phyloP scores from a whole-genome alignment of 2,888 invertebrate genomes.

The Trachelus stipa region DNA sequence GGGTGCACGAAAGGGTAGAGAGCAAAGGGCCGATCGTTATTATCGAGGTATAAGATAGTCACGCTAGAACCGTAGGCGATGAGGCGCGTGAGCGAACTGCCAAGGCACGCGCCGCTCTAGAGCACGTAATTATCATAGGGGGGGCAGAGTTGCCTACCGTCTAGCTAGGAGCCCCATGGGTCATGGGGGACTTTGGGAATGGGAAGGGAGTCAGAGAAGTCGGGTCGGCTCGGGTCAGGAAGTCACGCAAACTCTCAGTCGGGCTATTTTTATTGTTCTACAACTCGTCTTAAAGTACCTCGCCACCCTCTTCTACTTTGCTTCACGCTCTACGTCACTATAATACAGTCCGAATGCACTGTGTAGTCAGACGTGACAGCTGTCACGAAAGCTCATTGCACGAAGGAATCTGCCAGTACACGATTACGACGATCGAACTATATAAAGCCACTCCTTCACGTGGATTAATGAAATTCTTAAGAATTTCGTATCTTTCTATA shows the following conservation, averaged over 20 bases:
- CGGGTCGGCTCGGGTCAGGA: slow-evolving; percentile 48
- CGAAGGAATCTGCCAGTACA: not conserved
- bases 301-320: slow-evolving; percentile 6
- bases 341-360: not conserved
- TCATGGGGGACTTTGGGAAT: slow-evolving; percentile 16
- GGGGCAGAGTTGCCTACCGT: slow-evolving; percentile 11
- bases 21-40: slow-evolving; percentile 40
- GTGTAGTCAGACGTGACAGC: not conserved
- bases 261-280: slow-evolving; percentile 44
- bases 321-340: slow-evolving; percentile 14
- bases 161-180: slow-evolving; percentile 5
- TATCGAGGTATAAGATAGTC: slow-evolving; percentile 55
- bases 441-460: not conserved
- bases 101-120: slow-evolving; percentile 58
- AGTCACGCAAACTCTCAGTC: slow-evolving; percentile 56
- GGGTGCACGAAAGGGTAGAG: slow-evolving; percentile 7
- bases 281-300: slow-evolving; percentile 44
- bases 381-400: too few relatives aligned
- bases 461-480: not conserved
- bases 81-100: slow-evolving; percentile 50
- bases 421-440: not conserved
- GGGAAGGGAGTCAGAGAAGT: slow-evolving; percentile 18
- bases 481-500: not conserved
- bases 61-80: slow-evolving; percentile 47
- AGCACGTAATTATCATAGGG: slow-evolving; percentile 59